phyloP scores from a whole-genome alignment of 2,113 vertebrate species.

The Prietella phreatophila region DNA sequence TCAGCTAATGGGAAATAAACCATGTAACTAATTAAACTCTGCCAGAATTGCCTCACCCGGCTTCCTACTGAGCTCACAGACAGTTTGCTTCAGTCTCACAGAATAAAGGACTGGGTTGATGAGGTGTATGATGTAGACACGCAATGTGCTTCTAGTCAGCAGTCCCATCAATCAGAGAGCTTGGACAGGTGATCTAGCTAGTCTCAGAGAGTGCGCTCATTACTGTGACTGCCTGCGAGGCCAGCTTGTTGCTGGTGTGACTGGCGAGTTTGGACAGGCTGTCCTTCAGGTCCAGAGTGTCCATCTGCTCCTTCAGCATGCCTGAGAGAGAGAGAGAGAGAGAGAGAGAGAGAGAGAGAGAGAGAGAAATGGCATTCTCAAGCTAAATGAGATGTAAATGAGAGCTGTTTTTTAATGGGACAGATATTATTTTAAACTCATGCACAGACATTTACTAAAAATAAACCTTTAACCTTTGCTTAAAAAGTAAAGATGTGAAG shows the following conservation, averaged over 20 bases:
- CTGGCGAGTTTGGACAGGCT: conserved; percentile 71
- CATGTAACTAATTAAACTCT: conserved; percentile 18
- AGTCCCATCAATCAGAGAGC: conserved; percentile 4
- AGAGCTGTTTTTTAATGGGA: conserved; percentile 6
- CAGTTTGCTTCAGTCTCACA: conserved; percentile 39
- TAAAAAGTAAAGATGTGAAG: background rate
- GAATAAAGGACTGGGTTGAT: conserved; percentile 23
- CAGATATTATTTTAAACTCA: conserved; percentile 1
- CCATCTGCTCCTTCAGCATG: conserved; percentile 76
- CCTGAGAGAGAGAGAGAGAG: conserved; percentile 57
- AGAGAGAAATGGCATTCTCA: conserved; percentile 10
- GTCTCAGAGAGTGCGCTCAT: conserved; percentile 66
- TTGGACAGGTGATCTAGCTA: conserved; percentile 52
- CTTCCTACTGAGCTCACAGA: conserved; percentile 4
- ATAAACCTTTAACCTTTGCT: background rate
- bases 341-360: background rate
- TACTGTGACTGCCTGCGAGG: conserved; percentile 72
- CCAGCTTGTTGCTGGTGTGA: conserved; percentile 74
- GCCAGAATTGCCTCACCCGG: conserved; percentile 10
- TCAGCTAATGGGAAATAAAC: conserved; percentile 15
- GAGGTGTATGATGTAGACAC: conserved; percentile 11
- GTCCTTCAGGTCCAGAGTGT: conserved; percentile 74
- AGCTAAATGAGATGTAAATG: background rate
- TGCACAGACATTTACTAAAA: background rate
- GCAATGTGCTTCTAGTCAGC: conserved; percentile 18